Conservation (phyloP, 1,140 invertebrate species). For the Hylaeus anthracinus region DNA sequence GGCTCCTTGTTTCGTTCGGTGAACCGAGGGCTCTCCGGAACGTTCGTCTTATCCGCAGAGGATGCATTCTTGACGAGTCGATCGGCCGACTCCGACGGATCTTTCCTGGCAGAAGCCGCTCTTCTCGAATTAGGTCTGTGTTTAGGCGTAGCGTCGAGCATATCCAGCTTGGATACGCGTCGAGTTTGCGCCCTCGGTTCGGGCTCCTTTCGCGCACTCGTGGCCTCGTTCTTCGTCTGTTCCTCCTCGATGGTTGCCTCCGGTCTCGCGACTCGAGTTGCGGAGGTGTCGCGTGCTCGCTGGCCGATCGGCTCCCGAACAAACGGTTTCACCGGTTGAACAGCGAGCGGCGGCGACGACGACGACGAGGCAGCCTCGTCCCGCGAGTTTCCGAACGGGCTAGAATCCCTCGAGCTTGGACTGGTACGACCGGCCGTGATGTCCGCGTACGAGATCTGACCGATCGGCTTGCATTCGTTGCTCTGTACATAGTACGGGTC, state of each 20-base stretch:
- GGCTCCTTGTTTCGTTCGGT: conserved; percentile 1
- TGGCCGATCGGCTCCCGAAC: conserved; percentile 1
- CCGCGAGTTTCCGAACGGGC: conserved; percentile 70
- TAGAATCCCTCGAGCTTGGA: conserved; percentile 75
- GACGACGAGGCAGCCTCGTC: conserved; percentile 60
- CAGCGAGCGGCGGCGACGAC: conserved; percentile 53
- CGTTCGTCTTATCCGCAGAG: not conserved
- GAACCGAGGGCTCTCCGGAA: not conserved
- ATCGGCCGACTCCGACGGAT: not conserved
- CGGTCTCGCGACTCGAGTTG: not conserved
- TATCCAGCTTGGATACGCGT: conserved; percentile 23
- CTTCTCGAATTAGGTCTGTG: conserved; percentile 3
- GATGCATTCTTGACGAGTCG: not conserved
- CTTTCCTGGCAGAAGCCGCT: not conserved
- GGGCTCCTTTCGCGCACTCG: conserved; percentile 49
- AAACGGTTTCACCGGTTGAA: conserved; percentile 31
- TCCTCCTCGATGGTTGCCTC: not conserved
- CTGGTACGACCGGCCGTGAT: conserved; percentile 81
- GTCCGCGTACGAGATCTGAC: conserved; percentile 81
- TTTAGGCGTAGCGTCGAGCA: not conserved
- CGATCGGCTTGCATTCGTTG: conserved; percentile 75
- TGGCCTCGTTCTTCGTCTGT: not conserved
- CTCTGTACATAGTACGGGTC: conserved; percentile 86
- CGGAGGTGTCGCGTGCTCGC: not conserved
- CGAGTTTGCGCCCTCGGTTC: not conserved